A percentile compares a stretch with the other conserved stretches of the same genome.
Evolutionary conservation across 2,797 vertebrate genomes (phyloP).

Genomic region (Spea hammondii): DNA sequence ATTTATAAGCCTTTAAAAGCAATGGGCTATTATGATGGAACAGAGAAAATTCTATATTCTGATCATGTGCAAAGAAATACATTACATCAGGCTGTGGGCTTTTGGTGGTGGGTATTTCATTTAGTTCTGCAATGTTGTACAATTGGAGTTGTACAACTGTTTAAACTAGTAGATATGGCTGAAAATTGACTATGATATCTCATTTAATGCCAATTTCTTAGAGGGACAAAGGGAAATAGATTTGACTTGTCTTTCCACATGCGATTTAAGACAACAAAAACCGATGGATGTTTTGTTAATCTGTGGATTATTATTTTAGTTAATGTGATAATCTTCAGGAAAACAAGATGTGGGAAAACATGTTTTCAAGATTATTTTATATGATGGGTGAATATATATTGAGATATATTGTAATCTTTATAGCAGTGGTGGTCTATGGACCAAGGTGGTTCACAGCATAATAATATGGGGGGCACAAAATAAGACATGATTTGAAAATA

Average conservation of each 20-base stretch:
- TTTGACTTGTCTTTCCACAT: background rate
- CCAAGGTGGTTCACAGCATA: too few relatives aligned
- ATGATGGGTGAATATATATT: too few relatives aligned
- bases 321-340: background rate
- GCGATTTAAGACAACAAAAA: constrained; percentile 13
- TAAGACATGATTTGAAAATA: too few relatives aligned
- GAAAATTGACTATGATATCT: constrained; percentile 44
- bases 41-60: constrained; percentile 17
- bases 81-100: constrained; percentile 31
- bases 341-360: constrained; percentile 6
- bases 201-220: constrained; percentile 21
- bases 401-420: too few relatives aligned
- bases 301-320: background rate
- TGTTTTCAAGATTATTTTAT: too few relatives aligned
- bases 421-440: too few relatives aligned
- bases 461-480: too few relatives aligned
- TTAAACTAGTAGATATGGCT: constrained; percentile 34
- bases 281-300: constrained; percentile 6
- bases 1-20: constrained; percentile 32
- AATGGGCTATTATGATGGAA: constrained; percentile 21
- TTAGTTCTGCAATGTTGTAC: constrained; percentile 27
- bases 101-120: constrained; percentile 17
- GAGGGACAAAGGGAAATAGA: constrained; percentile 15
- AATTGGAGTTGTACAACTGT: constrained; percentile 31
- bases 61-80: constrained; percentile 19